A percentile compares a stretch with the other conserved stretches of the same genome.
Evolutionary conservation across 2,113 vertebrate species (phyloP).

Genomic region (Zosterops borbonicus): DNA sequence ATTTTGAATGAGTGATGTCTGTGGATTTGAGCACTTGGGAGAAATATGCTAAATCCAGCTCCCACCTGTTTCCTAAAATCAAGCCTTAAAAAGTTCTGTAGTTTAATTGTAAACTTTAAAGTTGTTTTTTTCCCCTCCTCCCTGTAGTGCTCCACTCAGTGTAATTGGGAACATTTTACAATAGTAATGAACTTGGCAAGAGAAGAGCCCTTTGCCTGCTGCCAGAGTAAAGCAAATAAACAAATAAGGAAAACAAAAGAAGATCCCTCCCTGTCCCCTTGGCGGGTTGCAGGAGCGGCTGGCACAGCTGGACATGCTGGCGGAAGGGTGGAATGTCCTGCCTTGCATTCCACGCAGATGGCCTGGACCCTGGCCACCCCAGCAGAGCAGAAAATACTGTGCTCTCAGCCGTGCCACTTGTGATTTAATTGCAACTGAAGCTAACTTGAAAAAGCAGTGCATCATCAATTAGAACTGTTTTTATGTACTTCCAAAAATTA

Average conservation of each 20-base stretch:
- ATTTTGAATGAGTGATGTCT: background rate
- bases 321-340: constrained; percentile 60
- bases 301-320: constrained; percentile 58
- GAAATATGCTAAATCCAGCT: background rate
- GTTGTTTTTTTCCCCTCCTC: background rate
- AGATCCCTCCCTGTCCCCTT: constrained; percentile 40
- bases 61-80: background rate
- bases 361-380: constrained; percentile 48
- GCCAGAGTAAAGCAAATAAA: constrained; percentile 66
- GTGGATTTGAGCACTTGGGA: background rate
- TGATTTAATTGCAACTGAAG: constrained; percentile 15
- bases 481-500: background rate
- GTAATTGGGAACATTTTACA: constrained; percentile 61
- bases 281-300: constrained; percentile 40
- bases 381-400: constrained; percentile 29
- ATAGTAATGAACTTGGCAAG: constrained; percentile 69
- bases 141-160: background rate
- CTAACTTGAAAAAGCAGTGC: background rate
- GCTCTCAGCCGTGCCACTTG: constrained; percentile 1
- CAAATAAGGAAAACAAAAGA: constrained; percentile 69
- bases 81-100: background rate
- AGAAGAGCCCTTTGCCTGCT: constrained; percentile 40
- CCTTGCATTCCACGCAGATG: constrained; percentile 56
- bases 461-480: background rate
- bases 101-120: background rate